phyloP scores from a whole-genome alignment of 2,888 invertebrate genomes.

The Aleiodes alternator region DNA sequence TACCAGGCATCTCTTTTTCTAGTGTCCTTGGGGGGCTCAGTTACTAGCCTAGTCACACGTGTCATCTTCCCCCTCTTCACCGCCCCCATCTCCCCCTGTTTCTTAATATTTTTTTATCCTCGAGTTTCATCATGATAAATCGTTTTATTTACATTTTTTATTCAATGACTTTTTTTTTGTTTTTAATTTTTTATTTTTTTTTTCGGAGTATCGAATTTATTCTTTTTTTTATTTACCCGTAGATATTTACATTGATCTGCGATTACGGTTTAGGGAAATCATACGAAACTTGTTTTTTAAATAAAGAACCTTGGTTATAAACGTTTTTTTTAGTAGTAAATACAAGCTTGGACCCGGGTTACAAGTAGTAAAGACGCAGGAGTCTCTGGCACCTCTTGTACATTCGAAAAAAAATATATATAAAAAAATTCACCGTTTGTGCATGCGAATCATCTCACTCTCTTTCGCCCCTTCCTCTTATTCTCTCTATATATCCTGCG shows the following conservation, averaged over 20 bases:
- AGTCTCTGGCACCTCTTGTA: constrained; percentile 40
- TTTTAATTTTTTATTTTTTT: too few species aligned
- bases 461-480: background rate
- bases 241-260: too few species aligned
- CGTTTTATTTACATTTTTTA: too few species aligned
- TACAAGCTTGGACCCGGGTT: constrained; percentile 15
- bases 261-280: too few species aligned
- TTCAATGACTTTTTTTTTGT: too few species aligned
- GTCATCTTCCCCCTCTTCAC: background rate
- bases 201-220: too few species aligned
- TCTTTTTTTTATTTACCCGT: too few species aligned
- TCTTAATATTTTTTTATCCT: background rate
- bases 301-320: background rate
- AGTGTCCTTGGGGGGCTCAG: constrained; percentile 47
- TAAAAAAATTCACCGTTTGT: constrained; percentile 5
- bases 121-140: background rate
- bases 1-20: constrained; percentile 20
- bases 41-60: constrained; percentile 54
- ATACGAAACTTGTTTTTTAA: background rate
- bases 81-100: background rate
- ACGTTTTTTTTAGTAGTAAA: constrained; percentile 18
- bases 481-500: background rate
- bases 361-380: constrained; percentile 49
- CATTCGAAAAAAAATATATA: too few species aligned
- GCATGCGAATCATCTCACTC: constrained; percentile 23